A percentile compares a stretch with the other conserved stretches of the same genome.
Conservation (phyloP, 2,888 invertebrate species). For the Ditula angustiorana region DNA sequence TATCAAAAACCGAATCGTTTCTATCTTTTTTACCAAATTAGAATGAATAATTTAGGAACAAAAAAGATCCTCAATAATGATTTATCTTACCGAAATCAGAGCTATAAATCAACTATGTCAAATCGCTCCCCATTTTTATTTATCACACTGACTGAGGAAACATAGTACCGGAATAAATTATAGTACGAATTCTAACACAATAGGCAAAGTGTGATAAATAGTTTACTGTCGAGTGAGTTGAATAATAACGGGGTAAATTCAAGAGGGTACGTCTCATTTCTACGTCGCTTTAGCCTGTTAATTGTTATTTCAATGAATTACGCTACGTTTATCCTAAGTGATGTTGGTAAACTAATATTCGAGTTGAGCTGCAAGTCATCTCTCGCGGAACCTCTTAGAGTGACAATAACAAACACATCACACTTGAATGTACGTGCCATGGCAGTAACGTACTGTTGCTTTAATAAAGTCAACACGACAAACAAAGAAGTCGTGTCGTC, state of each 20-base stretch:
- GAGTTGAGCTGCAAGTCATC: slow-evolving; percentile 3
- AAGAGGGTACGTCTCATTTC: slow-evolving; percentile 32
- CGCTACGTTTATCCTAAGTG: slow-evolving; percentile 19
- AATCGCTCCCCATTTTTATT: slow-evolving; percentile 21
- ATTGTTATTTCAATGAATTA: slow-evolving; percentile 27
- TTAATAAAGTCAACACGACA: slow-evolving; percentile 9
- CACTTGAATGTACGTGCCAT: slow-evolving; percentile 7
- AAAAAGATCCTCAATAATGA: slow-evolving; percentile 6
- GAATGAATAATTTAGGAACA: not conserved
- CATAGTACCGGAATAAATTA: slow-evolving; percentile 29
- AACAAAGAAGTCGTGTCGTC: not conserved
- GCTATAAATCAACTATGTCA: slow-evolving; percentile 22
- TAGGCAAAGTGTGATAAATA: slow-evolving; percentile 36
- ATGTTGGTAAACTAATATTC: slow-evolving; percentile 19
- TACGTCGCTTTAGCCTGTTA: slow-evolving; percentile 15
- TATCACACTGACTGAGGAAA: slow-evolving; percentile 15
- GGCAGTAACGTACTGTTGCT: not conserved
- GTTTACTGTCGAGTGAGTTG: slow-evolving; percentile 29
- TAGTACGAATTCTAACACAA: slow-evolving; percentile 21
- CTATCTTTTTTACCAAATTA: not conserved
- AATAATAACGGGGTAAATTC: slow-evolving; percentile 37
- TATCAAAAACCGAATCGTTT: not conserved
- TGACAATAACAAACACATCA: slow-evolving; percentile 10
- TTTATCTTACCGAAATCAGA: slow-evolving; percentile 11
- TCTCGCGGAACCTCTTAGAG: not conserved